Evolutionary conservation across 2,797 vertebrate genomes (phyloP), one percentile per base, ranked within the genome.

Genomic region (Hapalemur alaotrensis): DNA sequence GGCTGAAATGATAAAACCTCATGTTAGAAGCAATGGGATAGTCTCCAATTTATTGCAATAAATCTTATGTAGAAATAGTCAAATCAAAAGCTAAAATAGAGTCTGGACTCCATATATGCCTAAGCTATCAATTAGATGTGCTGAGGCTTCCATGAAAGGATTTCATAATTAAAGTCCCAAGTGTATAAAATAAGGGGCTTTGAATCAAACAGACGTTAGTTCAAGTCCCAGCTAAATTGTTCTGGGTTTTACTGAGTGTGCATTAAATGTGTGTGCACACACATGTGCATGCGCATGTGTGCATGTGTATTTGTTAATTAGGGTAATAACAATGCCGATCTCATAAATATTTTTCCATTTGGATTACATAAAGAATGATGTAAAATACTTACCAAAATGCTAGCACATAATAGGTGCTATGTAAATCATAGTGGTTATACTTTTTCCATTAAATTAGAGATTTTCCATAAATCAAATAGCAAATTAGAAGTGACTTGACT

Each of bases 371-470:
- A 9, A 76, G 32, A 86, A 89, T 83, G 20, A 83, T 59, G 4
- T 65, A 32, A 83, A 75, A 89, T n/a, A 70, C 10, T 95, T 69
- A 65, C 8, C 61, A 94, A 72, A 86, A 88, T 54, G 0, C 9
- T 81, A 93, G 43, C 6, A 79, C 12, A 65, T 73, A 20, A 30
- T 67, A 65, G 59, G 9, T 67, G 78, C 8, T 88, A 90, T 46
- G 57, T 43, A 92, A 82, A 78, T 67, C 57, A 81, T 10, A 86
- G n/a, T 14, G 8, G 61, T 82, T 46, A 73, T 87, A 7, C 54
- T 52, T 84, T 93, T 92, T 83, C 32, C n/a, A 93, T 61, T 75
- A 91, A 50, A 89, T 65, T 59, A 70, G 48, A 30, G 22, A 30
- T 50, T 93, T 94, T 89, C 7, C 17, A 13, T 85, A 35, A 41